A percentile compares a stretch with the other conserved stretches of the same genome.
Conservation (phyloP, 2,113 vertebrate genomes). For the Indicator maculatus region DNA sequence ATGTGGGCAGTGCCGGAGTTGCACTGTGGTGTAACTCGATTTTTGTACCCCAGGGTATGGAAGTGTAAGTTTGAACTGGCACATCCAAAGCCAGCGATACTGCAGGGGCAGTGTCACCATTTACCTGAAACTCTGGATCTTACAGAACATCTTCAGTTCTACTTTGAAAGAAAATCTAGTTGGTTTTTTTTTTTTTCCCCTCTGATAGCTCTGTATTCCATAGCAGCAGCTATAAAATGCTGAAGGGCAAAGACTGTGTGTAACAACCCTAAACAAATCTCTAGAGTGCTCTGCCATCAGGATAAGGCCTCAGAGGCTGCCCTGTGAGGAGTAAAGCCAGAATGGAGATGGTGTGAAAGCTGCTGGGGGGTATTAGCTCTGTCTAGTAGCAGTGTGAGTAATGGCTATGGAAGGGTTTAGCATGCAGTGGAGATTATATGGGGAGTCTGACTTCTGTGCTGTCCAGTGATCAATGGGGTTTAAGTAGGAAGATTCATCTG, state of each 20-base stretch:
- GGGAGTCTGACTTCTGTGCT: background rate
- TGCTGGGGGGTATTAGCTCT: background rate
- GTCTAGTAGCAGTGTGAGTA: background rate
- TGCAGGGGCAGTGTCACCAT: rapidly evolving
- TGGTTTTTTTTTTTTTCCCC: background rate
- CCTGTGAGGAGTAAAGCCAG: background rate
- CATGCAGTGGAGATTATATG: background rate
- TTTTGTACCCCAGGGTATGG: rapidly evolving
- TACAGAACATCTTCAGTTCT: rapidly evolving
- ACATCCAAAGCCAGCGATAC: rapidly evolving
- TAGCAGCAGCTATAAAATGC: background rate
- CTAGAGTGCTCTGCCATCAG: rapidly evolving
- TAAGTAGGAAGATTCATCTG: background rate
- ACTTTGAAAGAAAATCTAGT: no score
- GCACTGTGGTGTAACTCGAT: rapidly evolving
- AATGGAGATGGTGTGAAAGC: background rate
- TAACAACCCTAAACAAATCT: no score
- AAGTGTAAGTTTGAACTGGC: rapidly evolving
- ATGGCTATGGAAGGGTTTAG: background rate
- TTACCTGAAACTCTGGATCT: no score
- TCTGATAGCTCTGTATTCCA: no score
- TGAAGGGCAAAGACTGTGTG: background rate
- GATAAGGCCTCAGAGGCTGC: rapidly evolving
- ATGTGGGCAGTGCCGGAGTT: background rate
- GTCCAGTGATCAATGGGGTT: background rate